phyloP scores from a whole-genome alignment of 1,140 invertebrate species.

The Zelostemma sp. region DNA sequence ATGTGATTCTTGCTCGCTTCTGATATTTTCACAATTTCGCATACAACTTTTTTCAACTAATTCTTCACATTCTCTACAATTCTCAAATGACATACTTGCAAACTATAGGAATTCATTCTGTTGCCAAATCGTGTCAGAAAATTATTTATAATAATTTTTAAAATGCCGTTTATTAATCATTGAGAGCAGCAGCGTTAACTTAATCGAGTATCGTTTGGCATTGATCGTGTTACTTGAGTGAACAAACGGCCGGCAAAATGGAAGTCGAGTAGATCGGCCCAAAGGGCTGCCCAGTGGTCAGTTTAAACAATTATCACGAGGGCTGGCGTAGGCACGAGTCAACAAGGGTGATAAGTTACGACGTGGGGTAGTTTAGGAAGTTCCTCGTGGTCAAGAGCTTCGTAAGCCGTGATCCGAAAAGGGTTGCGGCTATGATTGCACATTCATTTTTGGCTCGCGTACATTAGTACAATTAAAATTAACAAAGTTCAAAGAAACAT shows the following conservation, averaged over 20 bases:
- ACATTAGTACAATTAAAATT: not conserved
- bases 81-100: too few relatives aligned
- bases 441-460: constrained; percentile 30
- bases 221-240: constrained; percentile 42
- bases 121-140: too few relatives aligned
- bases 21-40: not conserved
- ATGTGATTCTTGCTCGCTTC: constrained; percentile 36
- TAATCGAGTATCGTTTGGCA: constrained; percentile 42
- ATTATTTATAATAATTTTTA: too few relatives aligned
- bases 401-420: constrained; percentile 30
- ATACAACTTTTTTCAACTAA: constrained; percentile 17
- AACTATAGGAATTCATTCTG: too few relatives aligned
- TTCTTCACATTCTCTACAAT: too few relatives aligned
- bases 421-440: constrained; percentile 33
- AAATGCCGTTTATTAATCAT: too few relatives aligned
- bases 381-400: constrained; percentile 45
- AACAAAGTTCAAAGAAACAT: too few relatives aligned
- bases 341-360: constrained; percentile 68
- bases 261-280: constrained; percentile 51
- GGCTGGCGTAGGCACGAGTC: constrained; percentile 57
- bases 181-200: too few relatives aligned
- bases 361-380: constrained; percentile 52
- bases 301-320: constrained; percentile 71
- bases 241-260: constrained; percentile 52
- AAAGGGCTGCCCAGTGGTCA: constrained; percentile 64